Percentiles rank a stretch among this genome's conserved stretches.
These are phyloP conservation scores for Adoxophyes honmai DNA, from an alignment of 1,140 invertebrate genomes.

Conservation along the genomic window DNA sequence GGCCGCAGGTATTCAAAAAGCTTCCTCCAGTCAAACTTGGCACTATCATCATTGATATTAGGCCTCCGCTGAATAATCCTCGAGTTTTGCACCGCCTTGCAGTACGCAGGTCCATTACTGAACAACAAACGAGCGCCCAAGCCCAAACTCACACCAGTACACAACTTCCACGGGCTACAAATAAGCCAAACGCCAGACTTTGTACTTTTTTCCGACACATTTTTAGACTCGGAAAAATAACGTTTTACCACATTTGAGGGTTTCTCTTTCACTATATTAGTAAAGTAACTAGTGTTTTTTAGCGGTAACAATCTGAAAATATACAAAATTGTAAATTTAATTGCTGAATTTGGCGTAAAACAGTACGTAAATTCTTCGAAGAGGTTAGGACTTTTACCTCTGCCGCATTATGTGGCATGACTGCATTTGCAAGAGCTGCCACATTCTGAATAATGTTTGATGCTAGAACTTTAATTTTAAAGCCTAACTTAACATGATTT, in stretches of 20 bases:
- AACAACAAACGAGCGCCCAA: constrained; percentile 48
- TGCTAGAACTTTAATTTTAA: constrained; percentile 1
- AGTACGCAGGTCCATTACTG: constrained; percentile 44
- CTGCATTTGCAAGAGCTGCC: constrained; percentile 42
- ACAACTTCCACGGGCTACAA: constrained; percentile 64
- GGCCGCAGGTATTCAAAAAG: constrained; percentile 54
- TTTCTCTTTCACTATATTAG: constrained; percentile 53
- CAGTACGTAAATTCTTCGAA: constrained; percentile 1
- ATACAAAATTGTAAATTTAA: constrained; percentile 3
- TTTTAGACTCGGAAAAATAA: constrained; percentile 46
- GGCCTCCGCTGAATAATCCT: constrained; percentile 55
- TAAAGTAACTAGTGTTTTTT: constrained; percentile 43
- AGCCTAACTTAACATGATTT: constrained; percentile 24
- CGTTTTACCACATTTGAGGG: constrained; percentile 47
- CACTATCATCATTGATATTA: constrained; percentile 56
- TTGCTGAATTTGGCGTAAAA: background rate
- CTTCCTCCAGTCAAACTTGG: constrained; percentile 65
- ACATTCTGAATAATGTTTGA: constrained; percentile 30
- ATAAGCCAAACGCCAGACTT: constrained; percentile 39
- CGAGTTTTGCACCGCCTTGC: constrained; percentile 45
- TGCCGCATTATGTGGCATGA: constrained; percentile 36
- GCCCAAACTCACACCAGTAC: constrained; percentile 62
- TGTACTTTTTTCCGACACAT: constrained; percentile 36
- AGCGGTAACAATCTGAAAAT: constrained; percentile 46
- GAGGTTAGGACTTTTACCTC: constrained; percentile 32